phyloP scores from a whole-genome alignment of 2,797 vertebrate species.

The Pipistrellus pipistrellus region DNA sequence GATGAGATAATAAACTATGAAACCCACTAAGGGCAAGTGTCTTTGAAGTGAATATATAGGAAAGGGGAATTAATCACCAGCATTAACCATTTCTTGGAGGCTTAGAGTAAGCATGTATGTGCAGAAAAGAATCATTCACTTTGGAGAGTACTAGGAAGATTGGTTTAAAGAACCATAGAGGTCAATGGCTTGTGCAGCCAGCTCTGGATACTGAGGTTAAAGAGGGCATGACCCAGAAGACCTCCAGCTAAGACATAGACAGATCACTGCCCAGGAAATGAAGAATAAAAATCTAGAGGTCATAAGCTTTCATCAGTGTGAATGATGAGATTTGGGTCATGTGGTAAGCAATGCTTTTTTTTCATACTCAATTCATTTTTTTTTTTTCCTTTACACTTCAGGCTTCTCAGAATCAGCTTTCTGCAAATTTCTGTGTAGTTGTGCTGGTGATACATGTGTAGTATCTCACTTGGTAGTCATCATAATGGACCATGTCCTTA shows the following conservation, averaged over 20 bases:
- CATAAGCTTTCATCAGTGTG: conserved; percentile 9
- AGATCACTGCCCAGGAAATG: conserved; percentile 50
- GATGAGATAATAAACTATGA: conserved; percentile 83
- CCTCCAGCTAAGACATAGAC: background rate
- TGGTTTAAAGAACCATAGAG: conserved; percentile 21
- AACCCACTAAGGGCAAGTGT: conserved; percentile 73
- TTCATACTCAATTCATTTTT: conserved; percentile 58
- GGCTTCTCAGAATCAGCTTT: conserved; percentile 41
- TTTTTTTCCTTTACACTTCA: background rate
- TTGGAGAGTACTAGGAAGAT: conserved; percentile 40
- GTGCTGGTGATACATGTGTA: background rate
- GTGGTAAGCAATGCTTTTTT: conserved; percentile 7
- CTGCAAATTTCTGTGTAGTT: background rate
- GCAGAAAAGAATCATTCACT: conserved; percentile 52
- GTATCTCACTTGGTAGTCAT: background rate
- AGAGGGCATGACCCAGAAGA: background rate
- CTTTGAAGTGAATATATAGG: conserved; percentile 81
- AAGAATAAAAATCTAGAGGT: background rate
- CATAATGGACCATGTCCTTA: background rate
- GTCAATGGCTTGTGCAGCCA: background rate
- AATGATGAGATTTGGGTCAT: conserved; percentile 51
- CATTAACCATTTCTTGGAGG: conserved; percentile 80
- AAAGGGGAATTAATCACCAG: conserved; percentile 77
- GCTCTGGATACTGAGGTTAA: background rate
- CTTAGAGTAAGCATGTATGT: conserved; percentile 56